A percentile compares a stretch with the other conserved stretches of the same genome.
Evolutionary conservation across 2,888 invertebrate genomes (phyloP).

Genomic region (Adineta ricciae): DNA sequence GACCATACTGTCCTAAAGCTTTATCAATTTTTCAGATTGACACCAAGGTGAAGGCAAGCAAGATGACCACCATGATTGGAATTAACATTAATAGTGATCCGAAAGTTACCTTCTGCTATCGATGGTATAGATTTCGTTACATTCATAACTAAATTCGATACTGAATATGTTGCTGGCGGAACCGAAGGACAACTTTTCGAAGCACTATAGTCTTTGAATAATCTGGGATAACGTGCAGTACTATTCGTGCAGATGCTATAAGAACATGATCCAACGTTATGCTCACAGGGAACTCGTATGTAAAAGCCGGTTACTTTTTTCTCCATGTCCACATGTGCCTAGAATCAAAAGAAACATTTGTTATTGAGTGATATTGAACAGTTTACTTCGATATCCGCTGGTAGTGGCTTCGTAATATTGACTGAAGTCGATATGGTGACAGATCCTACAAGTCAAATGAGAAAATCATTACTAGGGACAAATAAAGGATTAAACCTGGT

Average conservation of each 20-base stretch:
- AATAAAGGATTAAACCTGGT: slow-evolving; percentile 35
- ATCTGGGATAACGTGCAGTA: background rate
- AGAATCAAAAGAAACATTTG: background rate
- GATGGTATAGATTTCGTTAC: background rate
- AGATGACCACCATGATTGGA: background rate
- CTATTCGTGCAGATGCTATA: background rate
- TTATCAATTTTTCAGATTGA: background rate
- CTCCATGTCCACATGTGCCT: background rate
- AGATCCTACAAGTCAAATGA: background rate
- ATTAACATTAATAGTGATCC: background rate
- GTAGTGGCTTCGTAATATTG: background rate
- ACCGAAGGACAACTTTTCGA: background rate
- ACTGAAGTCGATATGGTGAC: background rate
- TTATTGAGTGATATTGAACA: background rate
- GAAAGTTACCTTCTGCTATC: background rate
- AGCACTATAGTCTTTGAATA: background rate
- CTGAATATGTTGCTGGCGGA: background rate
- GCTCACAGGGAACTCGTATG: background rate
- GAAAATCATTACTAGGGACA: background rate
- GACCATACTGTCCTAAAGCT: no score
- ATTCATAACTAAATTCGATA: background rate
- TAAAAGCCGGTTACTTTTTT: background rate
- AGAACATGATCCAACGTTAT: background rate
- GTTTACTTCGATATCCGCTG: background rate
- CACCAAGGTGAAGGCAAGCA: background rate